Evolutionary conservation across 37 sponge, comb jelly and placozoan genomes (phyloP).

Genomic region (Diacarnus erythraeanus): DNA sequence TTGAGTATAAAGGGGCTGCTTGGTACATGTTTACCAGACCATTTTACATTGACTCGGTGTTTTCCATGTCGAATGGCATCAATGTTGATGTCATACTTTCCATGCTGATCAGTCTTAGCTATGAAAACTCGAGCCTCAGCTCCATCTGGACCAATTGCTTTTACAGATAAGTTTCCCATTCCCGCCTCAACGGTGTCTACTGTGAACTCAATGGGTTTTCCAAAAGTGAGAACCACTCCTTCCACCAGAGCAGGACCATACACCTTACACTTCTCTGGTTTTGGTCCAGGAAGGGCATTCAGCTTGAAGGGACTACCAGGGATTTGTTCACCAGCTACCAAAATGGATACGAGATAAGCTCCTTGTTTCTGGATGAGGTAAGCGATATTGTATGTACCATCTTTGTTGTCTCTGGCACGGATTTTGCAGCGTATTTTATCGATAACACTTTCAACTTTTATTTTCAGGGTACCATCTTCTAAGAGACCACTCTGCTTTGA

Average conservation of each 20-base stretch:
- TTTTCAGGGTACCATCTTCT: conserved; percentile 46
- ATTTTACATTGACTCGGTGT: conserved; percentile 67
- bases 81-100: conserved; percentile 45
- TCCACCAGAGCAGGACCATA: conserved; percentile 55
- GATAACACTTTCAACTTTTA: conserved; percentile 49
- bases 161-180: conserved; percentile 57
- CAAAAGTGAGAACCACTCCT: conserved; percentile 58
- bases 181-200: conserved; percentile 81
- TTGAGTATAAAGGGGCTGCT: conserved; percentile 68
- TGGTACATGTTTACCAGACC: conserved; percentile 63
- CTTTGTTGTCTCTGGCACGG: conserved; percentile 64
- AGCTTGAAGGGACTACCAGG: conserved; percentile 80
- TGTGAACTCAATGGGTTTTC: conserved; percentile 78
- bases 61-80: conserved; percentile 73
- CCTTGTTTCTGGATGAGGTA: conserved; percentile 63
- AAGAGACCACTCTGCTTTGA: conserved; percentile 49
- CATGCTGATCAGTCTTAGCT: conserved; percentile 48
- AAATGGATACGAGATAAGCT: conserved; percentile 61
- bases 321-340: conserved; percentile 49
- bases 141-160: conserved; percentile 71
- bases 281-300: conserved; percentile 55
- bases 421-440: conserved; percentile 48
- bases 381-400: conserved; percentile 78
- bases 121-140: conserved; percentile 54
- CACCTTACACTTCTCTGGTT: conserved; percentile 51